Evolutionary conservation across 2,797 vertebrate genomes (phyloP).

Genomic region (Stomatorhinus walkeri): DNA sequence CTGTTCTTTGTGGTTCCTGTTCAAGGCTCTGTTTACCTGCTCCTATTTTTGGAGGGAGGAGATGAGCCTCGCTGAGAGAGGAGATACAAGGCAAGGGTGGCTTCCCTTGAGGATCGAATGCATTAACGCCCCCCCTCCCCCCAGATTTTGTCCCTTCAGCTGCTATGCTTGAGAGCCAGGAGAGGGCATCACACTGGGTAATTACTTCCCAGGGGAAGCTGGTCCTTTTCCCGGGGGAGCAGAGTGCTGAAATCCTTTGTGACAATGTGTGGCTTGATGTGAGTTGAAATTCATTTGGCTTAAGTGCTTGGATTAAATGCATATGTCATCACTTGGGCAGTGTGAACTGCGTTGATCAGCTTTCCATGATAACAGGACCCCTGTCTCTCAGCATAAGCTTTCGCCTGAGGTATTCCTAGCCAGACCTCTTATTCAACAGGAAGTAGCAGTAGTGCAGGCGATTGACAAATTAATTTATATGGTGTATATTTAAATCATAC

Average conservation of each 20-base stretch:
- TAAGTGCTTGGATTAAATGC: background rate
- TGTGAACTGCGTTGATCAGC: background rate
- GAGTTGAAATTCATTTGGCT: background rate
- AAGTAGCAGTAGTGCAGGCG: background rate
- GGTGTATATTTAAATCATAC: background rate
- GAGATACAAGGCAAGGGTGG: background rate
- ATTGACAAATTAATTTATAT: background rate
- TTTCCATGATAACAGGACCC: background rate
- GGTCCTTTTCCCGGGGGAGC: background rate
- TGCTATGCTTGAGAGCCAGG: background rate
- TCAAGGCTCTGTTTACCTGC: background rate
- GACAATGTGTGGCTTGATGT: slow-evolving; percentile 9
- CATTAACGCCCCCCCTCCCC: background rate
- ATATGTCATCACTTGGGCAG: background rate
- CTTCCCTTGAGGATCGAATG: background rate
- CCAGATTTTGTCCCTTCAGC: slow-evolving; percentile 8
- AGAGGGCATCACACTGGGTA: background rate
- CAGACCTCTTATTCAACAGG: background rate
- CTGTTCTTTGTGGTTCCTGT: background rate
- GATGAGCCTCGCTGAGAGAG: background rate
- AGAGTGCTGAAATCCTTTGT: background rate
- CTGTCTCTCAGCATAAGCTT: background rate
- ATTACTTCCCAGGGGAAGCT: slow-evolving; percentile 15
- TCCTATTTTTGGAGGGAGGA: background rate
- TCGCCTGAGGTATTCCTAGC: background rate